A percentile compares a stretch with the other conserved stretches of the same genome.
Conservation (phyloP, 2,797 vertebrate genomes). For the Pseudomugil gertrudae region DNA sequence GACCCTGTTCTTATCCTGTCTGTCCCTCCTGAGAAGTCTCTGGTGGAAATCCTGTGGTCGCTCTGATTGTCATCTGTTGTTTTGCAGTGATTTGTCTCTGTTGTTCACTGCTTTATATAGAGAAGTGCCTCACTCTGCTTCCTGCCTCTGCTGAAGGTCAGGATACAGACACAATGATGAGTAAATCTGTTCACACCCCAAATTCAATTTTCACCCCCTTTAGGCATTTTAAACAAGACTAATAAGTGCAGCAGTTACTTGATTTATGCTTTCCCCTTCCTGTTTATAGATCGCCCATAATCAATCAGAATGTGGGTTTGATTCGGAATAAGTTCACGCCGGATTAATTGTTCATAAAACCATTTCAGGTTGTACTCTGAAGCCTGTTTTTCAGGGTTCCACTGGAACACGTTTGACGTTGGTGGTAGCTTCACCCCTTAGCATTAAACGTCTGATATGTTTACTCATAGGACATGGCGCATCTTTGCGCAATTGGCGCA, state of each 20-base stretch:
- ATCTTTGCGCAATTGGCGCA: no score
- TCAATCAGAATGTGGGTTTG: not conserved
- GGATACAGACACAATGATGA: constrained; percentile 51
- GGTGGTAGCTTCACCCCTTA: no score
- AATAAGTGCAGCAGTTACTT: constrained; percentile 28
- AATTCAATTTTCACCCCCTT: constrained; percentile 30
- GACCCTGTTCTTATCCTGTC: constrained; percentile 9
- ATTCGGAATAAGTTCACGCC: not conserved
- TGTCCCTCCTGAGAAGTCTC: constrained; percentile 37
- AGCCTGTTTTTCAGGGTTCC: no score
- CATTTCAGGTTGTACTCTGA: no score
- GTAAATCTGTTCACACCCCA: constrained; percentile 26
- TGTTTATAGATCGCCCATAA: constrained; percentile 33
- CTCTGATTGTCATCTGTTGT: constrained; percentile 72
- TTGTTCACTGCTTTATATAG: constrained; percentile 63
- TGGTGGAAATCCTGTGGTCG: constrained; percentile 78
- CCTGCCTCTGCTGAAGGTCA: constrained; percentile 59
- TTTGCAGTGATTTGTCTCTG: constrained; percentile 44
- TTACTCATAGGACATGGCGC: no score
- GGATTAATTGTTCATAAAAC: not conserved
- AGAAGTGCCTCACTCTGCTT: constrained; percentile 38
- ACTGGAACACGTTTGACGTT: no score
- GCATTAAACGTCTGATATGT: no score
- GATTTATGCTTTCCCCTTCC: constrained; percentile 20
- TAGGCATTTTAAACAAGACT: constrained; percentile 36